Percentiles rank a stretch among this genome's conserved stretches.
phyloP scores from a whole-genome alignment of 2,797 vertebrate species.

The Coendou prehensilis region DNA sequence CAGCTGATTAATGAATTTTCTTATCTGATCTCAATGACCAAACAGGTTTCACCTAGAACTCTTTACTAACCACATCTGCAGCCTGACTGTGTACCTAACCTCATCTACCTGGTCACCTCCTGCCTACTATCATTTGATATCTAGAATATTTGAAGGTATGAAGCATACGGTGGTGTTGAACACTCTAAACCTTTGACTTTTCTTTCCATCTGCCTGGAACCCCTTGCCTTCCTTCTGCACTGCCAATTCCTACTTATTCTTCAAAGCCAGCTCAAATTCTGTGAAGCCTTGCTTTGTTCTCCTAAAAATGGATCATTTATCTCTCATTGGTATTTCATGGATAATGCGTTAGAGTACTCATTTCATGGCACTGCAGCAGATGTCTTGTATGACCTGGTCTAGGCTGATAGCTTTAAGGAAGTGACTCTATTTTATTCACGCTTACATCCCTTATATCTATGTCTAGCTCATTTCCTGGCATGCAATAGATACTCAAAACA shows the following conservation, averaged over 20 bases:
- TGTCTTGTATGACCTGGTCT: not conserved
- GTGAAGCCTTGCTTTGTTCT: not conserved
- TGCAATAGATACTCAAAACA: not conserved
- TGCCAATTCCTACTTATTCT: constrained; percentile 30
- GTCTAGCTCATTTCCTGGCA: constrained; percentile 22
- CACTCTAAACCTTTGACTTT: not conserved
- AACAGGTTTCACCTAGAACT: not conserved
- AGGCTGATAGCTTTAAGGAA: not conserved
- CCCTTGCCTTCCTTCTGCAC: not conserved
- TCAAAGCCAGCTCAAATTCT: constrained; percentile 8
- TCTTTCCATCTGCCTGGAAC: not conserved
- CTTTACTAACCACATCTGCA: not conserved
- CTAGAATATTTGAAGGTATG: not conserved
- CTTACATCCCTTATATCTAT: not conserved
- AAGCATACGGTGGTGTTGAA: not conserved
- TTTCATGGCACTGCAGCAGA: not conserved
- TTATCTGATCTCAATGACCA: not conserved
- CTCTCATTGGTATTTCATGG: not conserved
- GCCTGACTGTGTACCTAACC: not conserved
- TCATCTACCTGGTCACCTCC: not conserved
- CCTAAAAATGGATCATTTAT: not conserved
- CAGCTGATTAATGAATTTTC: not conserved
- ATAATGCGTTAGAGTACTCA: not conserved
- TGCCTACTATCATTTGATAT: not conserved
- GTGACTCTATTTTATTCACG: constrained; percentile 8